Percentiles rank a stretch among this genome's conserved stretches.
These are phyloP conservation scores for Lomographa bimaculata DNA, from an alignment of 2,888 invertebrate genomes.

Conservation along the genomic window DNA sequence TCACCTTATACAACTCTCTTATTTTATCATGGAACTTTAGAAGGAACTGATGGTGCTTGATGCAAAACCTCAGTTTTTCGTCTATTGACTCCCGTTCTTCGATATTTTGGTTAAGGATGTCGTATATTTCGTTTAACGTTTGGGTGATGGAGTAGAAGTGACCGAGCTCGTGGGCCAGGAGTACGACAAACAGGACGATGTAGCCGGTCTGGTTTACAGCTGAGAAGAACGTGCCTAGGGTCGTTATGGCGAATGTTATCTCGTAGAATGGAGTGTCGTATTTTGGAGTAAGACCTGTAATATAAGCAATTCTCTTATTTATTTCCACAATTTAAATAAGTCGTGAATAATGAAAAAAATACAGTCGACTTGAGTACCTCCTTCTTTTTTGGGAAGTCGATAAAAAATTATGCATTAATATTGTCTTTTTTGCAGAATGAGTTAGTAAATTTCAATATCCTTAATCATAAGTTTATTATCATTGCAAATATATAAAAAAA, in stretches of 20 bases:
- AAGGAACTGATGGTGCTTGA: constrained; percentile 57
- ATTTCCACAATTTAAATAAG: too few species aligned
- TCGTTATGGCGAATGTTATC: constrained; percentile 48
- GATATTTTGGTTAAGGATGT: constrained; percentile 24
- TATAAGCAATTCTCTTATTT: too few species aligned
- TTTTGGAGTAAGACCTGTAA: constrained; percentile 53
- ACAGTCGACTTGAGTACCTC: too few species aligned
- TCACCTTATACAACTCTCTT: constrained; percentile 44
- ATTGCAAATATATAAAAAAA: too few species aligned
- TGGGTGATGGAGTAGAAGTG: constrained; percentile 56
- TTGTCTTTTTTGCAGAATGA: too few species aligned
- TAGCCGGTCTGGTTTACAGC: constrained; percentile 62
- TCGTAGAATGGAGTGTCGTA: constrained; percentile 58
- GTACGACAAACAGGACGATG: constrained; percentile 54
- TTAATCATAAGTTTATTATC: too few species aligned
- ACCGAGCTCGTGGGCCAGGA: constrained; percentile 55
- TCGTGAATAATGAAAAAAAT: too few species aligned
- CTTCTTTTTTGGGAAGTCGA: too few species aligned
- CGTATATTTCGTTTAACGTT: constrained; percentile 44
- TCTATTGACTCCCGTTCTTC: constrained; percentile 31
- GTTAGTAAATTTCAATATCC: too few species aligned
- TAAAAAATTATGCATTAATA: too few species aligned
- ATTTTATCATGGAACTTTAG: constrained; percentile 48
- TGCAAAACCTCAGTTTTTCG: constrained; percentile 48
- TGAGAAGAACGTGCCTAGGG: constrained; percentile 51